These are phyloP conservation scores for Athalia cordata DNA, from an alignment of 2,888 invertebrate species.

Conservation along the genomic window DNA sequence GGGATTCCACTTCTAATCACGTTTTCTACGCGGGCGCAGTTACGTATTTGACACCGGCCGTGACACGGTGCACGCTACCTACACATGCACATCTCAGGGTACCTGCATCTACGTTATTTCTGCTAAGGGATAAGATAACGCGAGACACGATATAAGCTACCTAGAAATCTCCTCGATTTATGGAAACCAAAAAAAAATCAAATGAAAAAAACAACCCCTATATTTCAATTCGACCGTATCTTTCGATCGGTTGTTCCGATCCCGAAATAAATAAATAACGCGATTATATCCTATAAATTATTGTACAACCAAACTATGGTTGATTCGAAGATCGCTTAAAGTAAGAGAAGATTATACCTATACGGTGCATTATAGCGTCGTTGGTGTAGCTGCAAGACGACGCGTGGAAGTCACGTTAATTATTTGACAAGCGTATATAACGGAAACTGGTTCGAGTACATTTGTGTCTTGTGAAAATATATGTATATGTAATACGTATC, in stretches of 20 bases:
- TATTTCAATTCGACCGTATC: not conserved
- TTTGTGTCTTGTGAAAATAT: not conserved
- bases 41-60: slow-evolving; percentile 37
- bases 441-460: too few relatives aligned
- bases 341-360: too few relatives aligned
- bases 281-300: too few relatives aligned
- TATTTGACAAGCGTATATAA: not conserved
- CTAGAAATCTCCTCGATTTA: not conserved
- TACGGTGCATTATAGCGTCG: too few relatives aligned
- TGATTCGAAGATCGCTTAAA: too few relatives aligned
- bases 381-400: too few relatives aligned
- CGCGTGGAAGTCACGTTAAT: not conserved
- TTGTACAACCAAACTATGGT: too few relatives aligned
- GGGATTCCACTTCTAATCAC: slow-evolving; percentile 43
- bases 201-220: not conserved
- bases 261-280: too few relatives aligned
- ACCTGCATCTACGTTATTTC: too few relatives aligned
- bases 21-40: slow-evolving; percentile 36
- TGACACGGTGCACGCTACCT: slow-evolving; percentile 16
- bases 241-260: too few relatives aligned
- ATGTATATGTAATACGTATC: not conserved
- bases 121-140: not conserved
- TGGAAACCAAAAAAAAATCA: not conserved
- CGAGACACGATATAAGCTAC: not conserved
- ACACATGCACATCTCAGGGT: not conserved